Base-by-base conservation (phyloP, 1,140 invertebrate species). In the Leptoteleia sp. region DNA sequence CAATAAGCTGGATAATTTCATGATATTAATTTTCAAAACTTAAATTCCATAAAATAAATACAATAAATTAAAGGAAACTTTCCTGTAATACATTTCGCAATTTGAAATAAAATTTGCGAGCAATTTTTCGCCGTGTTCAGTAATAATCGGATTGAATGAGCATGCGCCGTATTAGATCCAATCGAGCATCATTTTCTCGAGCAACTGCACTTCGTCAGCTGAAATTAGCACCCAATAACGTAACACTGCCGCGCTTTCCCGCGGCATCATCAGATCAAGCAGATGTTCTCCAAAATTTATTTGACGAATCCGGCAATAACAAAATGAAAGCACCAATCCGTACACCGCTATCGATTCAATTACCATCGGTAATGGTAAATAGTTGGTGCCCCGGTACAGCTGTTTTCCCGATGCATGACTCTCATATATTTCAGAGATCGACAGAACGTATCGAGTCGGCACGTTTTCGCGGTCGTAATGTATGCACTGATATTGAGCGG, bases 351-450 rank as follows among this genome's bases (percentile, higher is more conserved):
- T 55, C 40, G 57, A 47, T 61, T 61, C 57, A 61, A 61, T 61
- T 61, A 61, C 29, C 27, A 37, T 1, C 11, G 13, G 43, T 62
- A 48, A 62, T 62, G 22, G 57, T 62, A 62, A 62, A 62, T 62
- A 52, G 35, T n/a, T 48, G 52, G 35, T 48, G 54, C 25, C 45
- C 43, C 25, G 38, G 29, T 27, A 48, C 43, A 37, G 31, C 42
- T 38, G 57, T 48, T 48, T 62, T 31, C 22, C 13, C 38, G 29
- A 40, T 45, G 27, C 52, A 71, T 77, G 57, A 77, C 70, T 79
- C 35, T 47, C 48, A 7, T 52, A 43, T 50, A 59, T 79, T 79
- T 79, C 50, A 59, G 38, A 48, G 70, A 73, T 79, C 62, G 62
- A 35, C 45, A 40, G 45, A 54, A 67, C 45, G 33, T 59, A 67